Evolutionary conservation across 1,140 invertebrate genomes (phyloP).

Genomic region (Aplysia californica): DNA sequence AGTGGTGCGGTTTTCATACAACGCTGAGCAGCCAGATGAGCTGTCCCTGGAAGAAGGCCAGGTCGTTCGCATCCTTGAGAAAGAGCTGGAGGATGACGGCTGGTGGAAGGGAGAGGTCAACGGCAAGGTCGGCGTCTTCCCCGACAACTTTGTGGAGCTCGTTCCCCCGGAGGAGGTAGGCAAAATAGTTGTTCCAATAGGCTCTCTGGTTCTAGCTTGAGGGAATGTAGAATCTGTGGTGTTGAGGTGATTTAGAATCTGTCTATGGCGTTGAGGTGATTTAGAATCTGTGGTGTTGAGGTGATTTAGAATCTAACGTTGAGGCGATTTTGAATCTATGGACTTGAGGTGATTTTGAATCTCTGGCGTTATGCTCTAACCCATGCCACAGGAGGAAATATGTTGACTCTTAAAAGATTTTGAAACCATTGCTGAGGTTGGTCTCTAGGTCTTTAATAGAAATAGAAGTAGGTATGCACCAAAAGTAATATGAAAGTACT

Average conservation of each 20-base stretch:
- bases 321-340: neutral
- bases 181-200: neutral
- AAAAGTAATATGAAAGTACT: too few species aligned
- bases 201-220: too few species aligned
- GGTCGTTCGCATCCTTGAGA: conserved; percentile 88
- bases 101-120: conserved; percentile 97
- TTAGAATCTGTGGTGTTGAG: too few species aligned
- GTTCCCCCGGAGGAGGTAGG: conserved; percentile 55
- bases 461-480: too few species aligned
- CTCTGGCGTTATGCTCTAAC: too few species aligned
- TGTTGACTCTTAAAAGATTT: too few species aligned
- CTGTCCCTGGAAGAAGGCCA: conserved; percentile 86
- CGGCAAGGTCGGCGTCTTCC: conserved; percentile 92
- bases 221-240: too few species aligned
- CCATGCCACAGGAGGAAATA: too few species aligned
- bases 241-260: neutral
- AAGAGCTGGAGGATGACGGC: conserved; percentile 85
- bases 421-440: too few species aligned
- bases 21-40: conserved; percentile 92
- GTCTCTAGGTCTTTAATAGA: too few species aligned
- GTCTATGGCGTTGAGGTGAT: too few species aligned
- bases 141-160: conserved; percentile 87
- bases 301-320: neutral
- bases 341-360: too few species aligned
- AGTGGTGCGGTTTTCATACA: conserved; percentile 90